Percentiles rank a stretch among this genome's conserved stretches.
Conservation (phyloP, 2,113 vertebrate genomes). For the Microcebus tavaratra region DNA sequence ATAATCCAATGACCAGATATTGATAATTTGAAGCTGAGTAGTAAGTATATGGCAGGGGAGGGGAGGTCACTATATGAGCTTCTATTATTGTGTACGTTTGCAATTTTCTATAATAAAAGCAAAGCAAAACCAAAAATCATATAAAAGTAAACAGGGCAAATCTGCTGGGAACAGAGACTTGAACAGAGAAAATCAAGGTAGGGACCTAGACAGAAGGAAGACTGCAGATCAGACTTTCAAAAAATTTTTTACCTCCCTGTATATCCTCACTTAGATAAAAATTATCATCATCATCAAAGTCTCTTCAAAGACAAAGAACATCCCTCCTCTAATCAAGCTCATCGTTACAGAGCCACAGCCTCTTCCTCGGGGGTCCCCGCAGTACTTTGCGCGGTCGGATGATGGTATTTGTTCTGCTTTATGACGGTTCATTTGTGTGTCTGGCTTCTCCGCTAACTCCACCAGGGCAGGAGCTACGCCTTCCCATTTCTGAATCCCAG, state of each 20-base stretch:
- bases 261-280: background rate
- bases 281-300: background rate
- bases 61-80: background rate
- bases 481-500: background rate
- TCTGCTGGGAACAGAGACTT: background rate
- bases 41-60: background rate
- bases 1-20: background rate
- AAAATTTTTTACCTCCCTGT: background rate
- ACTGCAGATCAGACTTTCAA: background rate
- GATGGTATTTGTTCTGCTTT: background rate
- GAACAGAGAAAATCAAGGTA: background rate
- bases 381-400: too few species aligned
- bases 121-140: background rate
- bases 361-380: background rate
- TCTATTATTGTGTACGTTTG: background rate
- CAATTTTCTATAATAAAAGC: background rate
- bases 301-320: background rate
- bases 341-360: background rate
- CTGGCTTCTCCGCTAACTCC: background rate
- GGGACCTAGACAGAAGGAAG: background rate
- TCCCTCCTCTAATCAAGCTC: background rate
- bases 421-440: background rate
- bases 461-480: background rate
- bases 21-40: background rate
- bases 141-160: background rate